phyloP scores from a whole-genome alignment of 2,888 invertebrate species.

The Zootermopsis nevadensis region DNA sequence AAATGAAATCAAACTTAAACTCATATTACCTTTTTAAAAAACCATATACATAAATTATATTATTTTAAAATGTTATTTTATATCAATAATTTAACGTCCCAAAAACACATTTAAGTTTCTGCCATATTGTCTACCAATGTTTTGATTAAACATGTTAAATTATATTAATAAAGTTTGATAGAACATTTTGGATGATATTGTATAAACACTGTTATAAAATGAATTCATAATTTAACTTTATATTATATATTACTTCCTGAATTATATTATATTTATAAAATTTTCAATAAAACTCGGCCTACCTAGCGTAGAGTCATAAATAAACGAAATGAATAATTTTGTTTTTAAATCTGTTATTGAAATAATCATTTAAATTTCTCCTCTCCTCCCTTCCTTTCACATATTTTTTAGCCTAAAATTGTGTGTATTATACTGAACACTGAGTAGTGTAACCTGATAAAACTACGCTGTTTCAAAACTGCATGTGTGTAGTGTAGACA shows the following conservation, averaged over 20 bases:
- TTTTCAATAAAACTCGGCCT: slow-evolving; percentile 27
- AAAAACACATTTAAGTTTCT: neutral
- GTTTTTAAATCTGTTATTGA: slow-evolving; percentile 37
- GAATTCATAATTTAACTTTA: neutral
- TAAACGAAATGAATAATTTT: slow-evolving; percentile 57
- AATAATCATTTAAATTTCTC: slow-evolving; percentile 11
- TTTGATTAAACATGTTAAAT: neutral
- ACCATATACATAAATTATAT: neutral
- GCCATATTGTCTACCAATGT: neutral
- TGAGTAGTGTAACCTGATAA: neutral
- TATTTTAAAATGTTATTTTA: neutral
- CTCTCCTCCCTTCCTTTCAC: neutral
- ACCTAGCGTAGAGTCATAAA: slow-evolving; percentile 31
- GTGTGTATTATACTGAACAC: neutral
- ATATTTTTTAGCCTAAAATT: neutral
- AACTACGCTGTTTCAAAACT: too few species aligned
- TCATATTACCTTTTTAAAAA: slow-evolving; percentile 8
- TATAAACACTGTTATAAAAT: slow-evolving; percentile 20
- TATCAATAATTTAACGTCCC: neutral
- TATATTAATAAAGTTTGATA: neutral
- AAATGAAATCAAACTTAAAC: neutral
- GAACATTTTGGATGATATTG: neutral
- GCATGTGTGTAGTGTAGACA: too few species aligned
- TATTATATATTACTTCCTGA: slow-evolving; percentile 11
- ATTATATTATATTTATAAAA: slow-evolving; percentile 36